A percentile compares a stretch with the other conserved stretches of the same genome.
Evolutionary conservation across 2,888 invertebrate species (phyloP).

Genomic region (Hirtodrosophila duncani): DNA sequence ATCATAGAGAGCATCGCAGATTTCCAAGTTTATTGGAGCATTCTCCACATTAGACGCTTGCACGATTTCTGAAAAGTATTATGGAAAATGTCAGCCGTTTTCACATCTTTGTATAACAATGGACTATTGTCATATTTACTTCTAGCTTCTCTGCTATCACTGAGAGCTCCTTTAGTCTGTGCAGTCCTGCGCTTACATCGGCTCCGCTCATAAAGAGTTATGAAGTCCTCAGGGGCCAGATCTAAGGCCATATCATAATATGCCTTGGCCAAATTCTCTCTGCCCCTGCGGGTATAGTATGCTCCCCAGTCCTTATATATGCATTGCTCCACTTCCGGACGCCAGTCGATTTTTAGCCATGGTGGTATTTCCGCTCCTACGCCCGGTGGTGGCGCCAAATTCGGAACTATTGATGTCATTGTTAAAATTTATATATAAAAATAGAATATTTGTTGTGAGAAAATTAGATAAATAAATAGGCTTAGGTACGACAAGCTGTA

Average conservation of each 20-base stretch:
- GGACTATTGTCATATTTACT: conserved; percentile 41
- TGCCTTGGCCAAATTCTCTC: conserved; percentile 68
- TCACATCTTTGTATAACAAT: neutral
- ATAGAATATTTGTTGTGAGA: no score
- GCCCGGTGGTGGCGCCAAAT: neutral
- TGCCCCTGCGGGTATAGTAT: conserved; percentile 71
- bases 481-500: no score
- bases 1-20: conserved; percentile 75
- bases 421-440: neutral
- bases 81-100: neutral
- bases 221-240: conserved; percentile 57
- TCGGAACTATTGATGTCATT: conserved; percentile 55
- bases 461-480: no score
- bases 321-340: conserved; percentile 66
- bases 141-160: conserved; percentile 62
- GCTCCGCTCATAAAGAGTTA: conserved; percentile 69
- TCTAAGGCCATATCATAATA: conserved; percentile 72
- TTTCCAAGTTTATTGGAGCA: conserved; percentile 71
- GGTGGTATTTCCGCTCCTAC: conserved; percentile 32
- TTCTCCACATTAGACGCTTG: conserved; percentile 42
- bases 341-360: conserved; percentile 68
- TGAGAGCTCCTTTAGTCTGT: conserved; percentile 60
- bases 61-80: conserved; percentile 15
- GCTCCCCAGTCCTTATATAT: conserved; percentile 76
- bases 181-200: conserved; percentile 71